Percentiles rank a stretch among this genome's conserved stretches.
phyloP scores from a whole-genome alignment of 1,140 invertebrate species.

The Apis laboriosa region DNA sequence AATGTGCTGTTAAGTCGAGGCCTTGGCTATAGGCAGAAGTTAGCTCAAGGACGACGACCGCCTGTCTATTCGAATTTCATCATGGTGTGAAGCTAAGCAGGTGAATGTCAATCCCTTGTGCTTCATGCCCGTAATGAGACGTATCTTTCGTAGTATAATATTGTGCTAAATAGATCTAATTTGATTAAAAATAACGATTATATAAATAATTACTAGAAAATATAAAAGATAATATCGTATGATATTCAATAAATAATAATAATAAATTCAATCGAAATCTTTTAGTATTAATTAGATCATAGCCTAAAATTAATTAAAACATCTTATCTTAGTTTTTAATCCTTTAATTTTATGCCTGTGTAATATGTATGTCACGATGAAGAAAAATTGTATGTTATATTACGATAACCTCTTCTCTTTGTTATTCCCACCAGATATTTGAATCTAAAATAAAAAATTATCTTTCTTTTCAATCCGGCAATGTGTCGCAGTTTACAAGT shows the following conservation, averaged over 20 bases:
- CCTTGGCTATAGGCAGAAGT: constrained; percentile 65
- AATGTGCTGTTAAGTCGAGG: constrained; percentile 52
- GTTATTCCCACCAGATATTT: background rate
- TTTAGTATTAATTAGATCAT: no score
- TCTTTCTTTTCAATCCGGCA: background rate
- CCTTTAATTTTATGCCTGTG: no score
- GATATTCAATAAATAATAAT: background rate
- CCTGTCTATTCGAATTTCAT: constrained; percentile 68
- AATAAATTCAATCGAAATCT: no score
- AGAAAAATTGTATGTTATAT: background rate
- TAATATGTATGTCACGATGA: background rate
- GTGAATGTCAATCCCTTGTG: constrained; percentile 64
- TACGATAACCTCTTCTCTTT: background rate
- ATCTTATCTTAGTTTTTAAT: no score
- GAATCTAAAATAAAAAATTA: background rate
- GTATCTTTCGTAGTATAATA: constrained; percentile 44
- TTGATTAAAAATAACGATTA: constrained; percentile 24
- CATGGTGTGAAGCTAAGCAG: constrained; percentile 61
- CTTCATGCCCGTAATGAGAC: constrained; percentile 57
- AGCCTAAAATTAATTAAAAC: no score
- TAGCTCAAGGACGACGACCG: constrained; percentile 66
- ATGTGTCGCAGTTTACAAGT: background rate
- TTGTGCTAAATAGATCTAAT: background rate
- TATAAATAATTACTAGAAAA: background rate
- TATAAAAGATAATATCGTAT: no score